Base-by-base conservation (phyloP, 1,140 invertebrate species). In the Apis cerana region DNA sequence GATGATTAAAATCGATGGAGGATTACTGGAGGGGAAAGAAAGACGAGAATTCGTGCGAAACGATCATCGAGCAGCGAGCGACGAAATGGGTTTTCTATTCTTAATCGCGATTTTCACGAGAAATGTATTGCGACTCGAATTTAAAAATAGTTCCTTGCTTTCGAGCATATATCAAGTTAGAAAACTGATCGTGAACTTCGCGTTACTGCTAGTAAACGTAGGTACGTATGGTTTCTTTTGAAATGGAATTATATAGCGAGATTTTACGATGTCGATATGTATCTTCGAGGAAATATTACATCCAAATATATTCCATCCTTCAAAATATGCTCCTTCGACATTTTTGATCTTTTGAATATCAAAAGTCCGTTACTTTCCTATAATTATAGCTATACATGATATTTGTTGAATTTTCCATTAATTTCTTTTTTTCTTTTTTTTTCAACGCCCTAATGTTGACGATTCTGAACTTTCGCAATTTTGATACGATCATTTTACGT, bases 41-140 rank as follows among this genome's bases (percentile, higher is more conserved):
- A 54, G 11, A 43, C 5, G 52, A 71, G 19, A 27, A 15, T 7
- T 71, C 8, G 43, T 9, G 43, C 12, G 2, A 33, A 17, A 17
- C 13, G 64, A 65, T 21, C 58, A 19, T 43, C 15, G 62, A 23
- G 13, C 13, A 23, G 13, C 13, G 8, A 75, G 23, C 59, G 23
- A 75, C 74, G n/a, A 68, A 33, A 75, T 54, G 27, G n/a, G n/a
- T 54, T 52, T 64, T 27, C 61, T 76, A 65, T 76, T 76, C 48
- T 76, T 76, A 27, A 50, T 52, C 61, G 27, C 75, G 61, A 76
- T 67, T 76, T 76, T 13, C 19, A 52, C 52, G 75, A 12, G 21
- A 23, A 21, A 54, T 67, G 50, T 50, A 67, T 23, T 54, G 33
- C 23, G 48, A 27, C 50, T 50, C 21, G 23, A 21, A 3, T 21